Base-by-base conservation (phyloP, 2,113 vertebrate genomes). In the Hassar affinis region DNA sequence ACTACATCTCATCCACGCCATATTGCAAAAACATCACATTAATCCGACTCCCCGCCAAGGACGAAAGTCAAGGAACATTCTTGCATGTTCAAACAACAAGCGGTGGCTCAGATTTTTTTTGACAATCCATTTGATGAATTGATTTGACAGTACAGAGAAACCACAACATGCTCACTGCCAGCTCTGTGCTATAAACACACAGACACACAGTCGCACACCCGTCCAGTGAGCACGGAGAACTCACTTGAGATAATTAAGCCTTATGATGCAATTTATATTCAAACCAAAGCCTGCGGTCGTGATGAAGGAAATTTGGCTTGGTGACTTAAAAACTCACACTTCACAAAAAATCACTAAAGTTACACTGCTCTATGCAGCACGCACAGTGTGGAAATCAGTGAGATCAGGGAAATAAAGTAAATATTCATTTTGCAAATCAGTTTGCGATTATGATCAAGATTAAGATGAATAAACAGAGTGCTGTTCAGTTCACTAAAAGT, bases 71-170 rank as follows among this genome's bases (percentile, higher is more conserved):
- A 61, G 42, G 27, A 47, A 75, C 69, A 27, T 68, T 54, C 14
- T 49, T 61, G n/a, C 4, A 17, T 15, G 17, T 33, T 20, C 54
- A 71, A 76, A 78, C 49, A 61, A 66, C 71, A 35, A 45, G 4
- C 30, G 3, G 72, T 3, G 17, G 30, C 59, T 83, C 49, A 1
- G 49, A 76, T 12, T 54, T 76, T 79, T 79, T 76, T 79, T 79
- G 57, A 62, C 57, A 47, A 79, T 62, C 42, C 20, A 22, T 22
- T 47, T 79, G 56, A 62, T 47, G 14, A 64, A 77, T 30, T 51
- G 81, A 77, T 66, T 62, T 45, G 72, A 83, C 81, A 66, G 6
- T 35, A 35, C 25, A 30, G 25, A 12, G 33, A 42, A 78, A 76
- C 57, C 45, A 54, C 45, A 68, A 64, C 45, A 68, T 27, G n/a